phyloP scores from a whole-genome alignment of 2,888 invertebrate genomes.

The Phyto melanocephala region DNA sequence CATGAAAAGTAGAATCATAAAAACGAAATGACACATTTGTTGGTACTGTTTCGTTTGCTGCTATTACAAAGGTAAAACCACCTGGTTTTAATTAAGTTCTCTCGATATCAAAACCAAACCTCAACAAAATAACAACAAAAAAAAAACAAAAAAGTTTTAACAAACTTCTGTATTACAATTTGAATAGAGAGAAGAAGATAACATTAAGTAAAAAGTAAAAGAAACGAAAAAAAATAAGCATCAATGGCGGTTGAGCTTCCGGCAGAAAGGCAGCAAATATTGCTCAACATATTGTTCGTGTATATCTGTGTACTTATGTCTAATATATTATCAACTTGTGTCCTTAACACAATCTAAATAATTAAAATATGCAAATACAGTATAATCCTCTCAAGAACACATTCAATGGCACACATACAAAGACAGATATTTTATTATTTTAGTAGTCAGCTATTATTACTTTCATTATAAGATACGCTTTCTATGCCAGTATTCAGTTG shows the following conservation, averaged over 20 bases:
- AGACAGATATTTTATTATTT: neutral
- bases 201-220: neutral
- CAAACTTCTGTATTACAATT: slow-evolving; percentile 38
- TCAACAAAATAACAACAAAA: slow-evolving; percentile 22
- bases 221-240: slow-evolving; percentile 28
- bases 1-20: slow-evolving; percentile 17
- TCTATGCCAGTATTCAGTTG: neutral
- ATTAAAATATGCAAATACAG: slow-evolving; percentile 78
- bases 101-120: slow-evolving; percentile 39
- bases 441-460: neutral
- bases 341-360: slow-evolving; percentile 72
- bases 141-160: slow-evolving; percentile 22
- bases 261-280: slow-evolving; percentile 46
- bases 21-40: neutral
- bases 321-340: slow-evolving; percentile 58
- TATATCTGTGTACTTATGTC: slow-evolving; percentile 7
- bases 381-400: slow-evolving; percentile 70
- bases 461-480: neutral
- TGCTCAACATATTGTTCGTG: slow-evolving; percentile 25
- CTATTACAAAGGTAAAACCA: slow-evolving; percentile 41
- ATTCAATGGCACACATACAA: slow-evolving; percentile 6
- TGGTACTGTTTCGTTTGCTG: slow-evolving; percentile 8
- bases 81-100: slow-evolving; percentile 65
- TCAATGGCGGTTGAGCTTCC: slow-evolving; percentile 55
- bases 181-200: slow-evolving; percentile 13